These are phyloP conservation scores for Nothocercus nigrocapillus DNA, from an alignment of 2,113 vertebrate genomes.

Conservation along the genomic window DNA sequence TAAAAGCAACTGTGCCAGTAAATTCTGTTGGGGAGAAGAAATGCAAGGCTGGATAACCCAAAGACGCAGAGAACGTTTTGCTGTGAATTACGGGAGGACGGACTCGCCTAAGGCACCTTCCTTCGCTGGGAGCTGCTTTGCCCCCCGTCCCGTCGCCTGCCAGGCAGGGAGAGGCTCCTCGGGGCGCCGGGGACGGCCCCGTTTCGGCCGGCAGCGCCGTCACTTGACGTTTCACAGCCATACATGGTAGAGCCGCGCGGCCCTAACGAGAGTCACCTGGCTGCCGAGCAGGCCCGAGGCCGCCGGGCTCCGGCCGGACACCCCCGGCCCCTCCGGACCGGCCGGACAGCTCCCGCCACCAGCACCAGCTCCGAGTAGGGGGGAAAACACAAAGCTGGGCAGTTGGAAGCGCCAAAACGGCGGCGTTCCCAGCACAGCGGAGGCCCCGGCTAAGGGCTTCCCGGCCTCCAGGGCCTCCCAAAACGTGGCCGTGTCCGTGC, in stretches of 20 bases:
- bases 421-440: neutral
- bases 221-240: slow-evolving; percentile 64
- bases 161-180: neutral
- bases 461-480: neutral
- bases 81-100: neutral
- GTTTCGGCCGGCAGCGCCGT: no score
- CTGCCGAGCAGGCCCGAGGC: no score
- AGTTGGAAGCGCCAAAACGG: no score
- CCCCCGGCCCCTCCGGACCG: neutral
- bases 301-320: no score
- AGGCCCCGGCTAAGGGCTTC: slow-evolving; percentile 48
- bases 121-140: neutral
- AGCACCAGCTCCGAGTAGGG: neutral
- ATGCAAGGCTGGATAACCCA: neutral
- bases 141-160: neutral
- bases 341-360: neutral
- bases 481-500: neutral
- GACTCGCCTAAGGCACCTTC: neutral
- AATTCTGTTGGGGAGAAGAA: neutral
- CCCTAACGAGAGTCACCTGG: slow-evolving; percentile 69
- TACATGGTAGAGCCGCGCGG: slow-evolving; percentile 77
- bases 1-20: neutral
- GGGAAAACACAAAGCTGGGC: neutral
- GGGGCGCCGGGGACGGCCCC: accelerated
- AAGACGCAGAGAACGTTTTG: neutral